phyloP scores from a whole-genome alignment of 37 sponge, comb jelly and placozoan species.

The Crambe crambe region DNA sequence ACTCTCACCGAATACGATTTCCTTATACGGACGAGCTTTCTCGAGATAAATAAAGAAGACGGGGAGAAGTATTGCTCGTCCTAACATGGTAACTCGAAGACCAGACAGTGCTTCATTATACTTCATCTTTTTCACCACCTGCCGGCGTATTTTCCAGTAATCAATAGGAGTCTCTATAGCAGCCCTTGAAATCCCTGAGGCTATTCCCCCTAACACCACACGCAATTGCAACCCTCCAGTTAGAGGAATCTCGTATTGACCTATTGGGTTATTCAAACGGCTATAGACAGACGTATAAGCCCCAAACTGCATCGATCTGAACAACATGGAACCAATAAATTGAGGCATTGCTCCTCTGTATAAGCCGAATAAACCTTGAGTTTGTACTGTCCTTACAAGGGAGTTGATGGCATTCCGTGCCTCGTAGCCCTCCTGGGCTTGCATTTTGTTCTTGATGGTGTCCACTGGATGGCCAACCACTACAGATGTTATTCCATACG shows the following conservation, averaged over 20 bases:
- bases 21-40: neutral
- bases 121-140: too few species aligned
- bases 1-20: slow-evolving; percentile 18
- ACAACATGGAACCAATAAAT: slow-evolving; percentile 63
- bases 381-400: slow-evolving; percentile 26
- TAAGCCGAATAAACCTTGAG: slow-evolving; percentile 58
- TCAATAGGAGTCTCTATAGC: too few species aligned
- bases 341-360: slow-evolving; percentile 64
- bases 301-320: slow-evolving; percentile 71
- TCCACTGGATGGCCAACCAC: slow-evolving; percentile 77
- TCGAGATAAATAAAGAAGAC: slow-evolving; percentile 51
- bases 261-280: slow-evolving; percentile 14
- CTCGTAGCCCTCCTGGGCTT: slow-evolving; percentile 67
- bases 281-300: slow-evolving; percentile 57
- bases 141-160: too few species aligned
- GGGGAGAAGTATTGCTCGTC: neutral
- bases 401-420: slow-evolving; percentile 31
- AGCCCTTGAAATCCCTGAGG: slow-evolving; percentile 45
- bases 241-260: slow-evolving; percentile 14
- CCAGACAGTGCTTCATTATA: too few species aligned
- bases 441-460: slow-evolving; percentile 84
- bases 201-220: slow-evolving; percentile 46
- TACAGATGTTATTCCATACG: slow-evolving; percentile 66
- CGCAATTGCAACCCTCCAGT: slow-evolving; percentile 26
- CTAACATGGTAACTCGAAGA: neutral